Base-by-base conservation (phyloP, 2,797 vertebrate species). In the Crenuchus spilurus region DNA sequence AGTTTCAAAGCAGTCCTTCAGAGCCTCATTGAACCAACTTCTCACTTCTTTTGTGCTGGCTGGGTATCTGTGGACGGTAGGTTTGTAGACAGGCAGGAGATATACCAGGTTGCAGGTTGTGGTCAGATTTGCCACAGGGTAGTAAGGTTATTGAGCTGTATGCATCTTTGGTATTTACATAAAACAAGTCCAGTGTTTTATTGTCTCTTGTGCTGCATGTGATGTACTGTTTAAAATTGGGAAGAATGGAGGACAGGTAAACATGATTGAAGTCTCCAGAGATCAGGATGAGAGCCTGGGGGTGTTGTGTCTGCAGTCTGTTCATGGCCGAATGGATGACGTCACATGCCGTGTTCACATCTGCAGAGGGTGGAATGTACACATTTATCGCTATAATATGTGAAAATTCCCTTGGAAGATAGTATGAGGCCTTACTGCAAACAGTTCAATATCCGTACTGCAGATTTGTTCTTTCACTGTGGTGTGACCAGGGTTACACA, bases 101-200 rank as follows among this genome's bases (percentile, higher is more conserved):
- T 46, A 26, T 1, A 44, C 62, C 37, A 64, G 41, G 24, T n/a
- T n/a, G n/a, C n/a, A n/a, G n/a, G n/a, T 64, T 64, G 62, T 64
- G 62, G n/a, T 62, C 22, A 39, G 58, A 22, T 10, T 6, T 41
- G 39, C 39, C 39, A 4, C 4, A 41, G 39, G 39, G 2, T 6
- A 33, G 58, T 33, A 62, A 6, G 31, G 58, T 33, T 62, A 33
- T 4, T 39, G 33, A 11, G 10, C 16, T 46, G 6, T 46, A 64
- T 64, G 39, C 62, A 18, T 64, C 37, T 20, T 18, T 20, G 5
- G n/a, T 20, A 9, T 49, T 49, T 49, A 9, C 46, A 49, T 49
- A 49, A 20, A 49, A 22, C 18, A 49, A 49, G n/a, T 49, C 46
- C 46, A 49, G n/a, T 49, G 3, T 49, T 18, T 49, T 49, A 49